Evolutionary conservation across 2,113 vertebrate genomes (phyloP), one percentile per base, ranked within the genome.

Genomic region (Hydrochoerus hydrochaeris): DNA sequence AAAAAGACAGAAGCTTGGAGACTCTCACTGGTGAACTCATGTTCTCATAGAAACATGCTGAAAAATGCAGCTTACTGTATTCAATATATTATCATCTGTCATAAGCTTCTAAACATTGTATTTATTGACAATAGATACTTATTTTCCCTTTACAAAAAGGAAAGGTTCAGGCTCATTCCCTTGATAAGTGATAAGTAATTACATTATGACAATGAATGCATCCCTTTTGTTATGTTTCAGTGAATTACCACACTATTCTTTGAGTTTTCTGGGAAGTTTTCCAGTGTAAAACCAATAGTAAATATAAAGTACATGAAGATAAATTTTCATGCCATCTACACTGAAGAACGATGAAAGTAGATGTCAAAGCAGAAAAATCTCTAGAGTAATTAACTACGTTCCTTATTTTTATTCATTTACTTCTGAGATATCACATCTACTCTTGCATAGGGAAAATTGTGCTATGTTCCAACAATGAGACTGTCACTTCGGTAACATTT

Each of bases 351-450:
- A 63, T 80, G 24, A 69, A 95, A 94, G 71, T 81, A 92, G 49
- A 90, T 84, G 71, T 71, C 52, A 91, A 94, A 94, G 19, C 46
- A 58, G n/a, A 46, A 88, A 94, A 63, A 12, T 90, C 69, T 95
- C 95, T 26, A 88, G 81, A 87, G 95, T 95, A 98, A 98, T 97
- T 98, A 98, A 97, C 83, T 71, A 28, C 44, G 96, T 92, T 35
- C 81, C 97, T 97, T 90, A 97, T 95, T 98, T 97, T 95, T 97
- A 92, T 93, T 94, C 88, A 90, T 97, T 97, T 95, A 57, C 54
- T 98, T 98, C 60, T 62, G 78, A 77, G 14, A 44, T 83, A 96
- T 95, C 62, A 96, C 75, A 95, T 98, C 91, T 96, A 65, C 58
- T 95, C 32, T 97, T 63, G 13, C 84, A 71, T 32, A 89, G 90